Evolutionary conservation across 2,113 vertebrate genomes (phyloP).

Genomic region (Mugil cephalus): DNA sequence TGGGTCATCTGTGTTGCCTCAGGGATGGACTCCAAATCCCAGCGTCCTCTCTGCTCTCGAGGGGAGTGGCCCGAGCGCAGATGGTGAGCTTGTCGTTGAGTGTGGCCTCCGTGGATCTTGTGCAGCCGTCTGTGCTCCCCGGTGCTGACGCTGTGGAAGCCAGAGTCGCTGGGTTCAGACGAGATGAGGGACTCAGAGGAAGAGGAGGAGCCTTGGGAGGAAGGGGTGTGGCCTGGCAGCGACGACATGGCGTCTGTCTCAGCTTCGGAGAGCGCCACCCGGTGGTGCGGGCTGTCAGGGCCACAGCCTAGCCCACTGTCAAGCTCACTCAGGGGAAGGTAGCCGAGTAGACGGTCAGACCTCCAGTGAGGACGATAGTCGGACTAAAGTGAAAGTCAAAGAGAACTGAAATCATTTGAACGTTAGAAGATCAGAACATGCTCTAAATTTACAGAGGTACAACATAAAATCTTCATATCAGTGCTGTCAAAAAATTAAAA

Average conservation of each 20-base stretch:
- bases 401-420: background rate
- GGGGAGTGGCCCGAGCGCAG: slow-evolving; percentile 66
- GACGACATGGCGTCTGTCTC: slow-evolving; percentile 75
- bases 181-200: slow-evolving; percentile 73
- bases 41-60: slow-evolving; percentile 77
- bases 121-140: slow-evolving; percentile 75
- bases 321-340: slow-evolving; percentile 69
- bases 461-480: too few relatives aligned
- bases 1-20: slow-evolving; percentile 67
- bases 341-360: slow-evolving; percentile 53
- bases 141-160: slow-evolving; percentile 78
- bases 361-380: slow-evolving; percentile 56
- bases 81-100: slow-evolving; percentile 59
- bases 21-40: slow-evolving; percentile 83
- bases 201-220: slow-evolving; percentile 66
- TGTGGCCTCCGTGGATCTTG: slow-evolving; percentile 67
- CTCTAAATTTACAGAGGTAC: too few relatives aligned
- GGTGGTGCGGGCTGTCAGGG: slow-evolving; percentile 66
- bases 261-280: slow-evolving; percentile 61
- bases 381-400: slow-evolving; percentile 41
- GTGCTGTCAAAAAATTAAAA: too few relatives aligned
- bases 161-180: slow-evolving; percentile 74
- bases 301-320: slow-evolving; percentile 77
- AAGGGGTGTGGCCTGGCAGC: slow-evolving; percentile 70
- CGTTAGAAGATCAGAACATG: too few relatives aligned